These are phyloP conservation scores for Nesidiocoris tenuis DNA, from an alignment of 2,888 invertebrate species.

Conservation along the genomic window DNA sequence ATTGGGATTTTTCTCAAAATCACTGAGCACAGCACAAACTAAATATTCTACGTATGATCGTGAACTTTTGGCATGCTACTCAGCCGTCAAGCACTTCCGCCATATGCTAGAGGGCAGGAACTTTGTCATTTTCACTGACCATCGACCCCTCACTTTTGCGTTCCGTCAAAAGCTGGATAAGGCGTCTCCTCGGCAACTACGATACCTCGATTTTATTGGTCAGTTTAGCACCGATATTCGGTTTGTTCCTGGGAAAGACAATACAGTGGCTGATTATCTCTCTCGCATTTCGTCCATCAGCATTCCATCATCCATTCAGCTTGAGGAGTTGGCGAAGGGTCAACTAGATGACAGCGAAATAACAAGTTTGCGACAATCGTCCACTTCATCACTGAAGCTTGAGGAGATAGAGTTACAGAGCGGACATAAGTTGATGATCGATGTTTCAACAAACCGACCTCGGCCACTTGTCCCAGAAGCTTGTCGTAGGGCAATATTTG, in stretches of 20 bases:
- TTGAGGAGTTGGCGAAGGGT: not conserved
- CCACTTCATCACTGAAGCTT: not conserved
- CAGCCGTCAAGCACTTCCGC: constrained; percentile 41
- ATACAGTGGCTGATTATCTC: constrained; percentile 53
- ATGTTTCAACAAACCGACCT: not conserved
- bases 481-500: not conserved
- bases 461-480: constrained; percentile 2
- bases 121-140: constrained; percentile 26
- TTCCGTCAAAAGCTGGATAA: constrained; percentile 49
- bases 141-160: constrained; percentile 30
- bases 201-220: constrained; percentile 1
- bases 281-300: constrained; percentile 48
- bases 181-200: constrained; percentile 50
- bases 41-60: constrained; percentile 52
- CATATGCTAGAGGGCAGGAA: constrained; percentile 19
- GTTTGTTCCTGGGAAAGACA: constrained; percentile 53
- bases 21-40: constrained; percentile 51
- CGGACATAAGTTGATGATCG: not conserved
- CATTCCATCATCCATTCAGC: not conserved
- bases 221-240: constrained; percentile 24
- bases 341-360: not conserved
- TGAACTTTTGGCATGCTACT: constrained; percentile 54
- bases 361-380: not conserved
- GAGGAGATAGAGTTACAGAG: not conserved
- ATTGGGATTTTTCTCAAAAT: constrained; percentile 49